phyloP scores from a whole-genome alignment of 1,140 invertebrate species.

The Acyrthosiphon pisum region DNA sequence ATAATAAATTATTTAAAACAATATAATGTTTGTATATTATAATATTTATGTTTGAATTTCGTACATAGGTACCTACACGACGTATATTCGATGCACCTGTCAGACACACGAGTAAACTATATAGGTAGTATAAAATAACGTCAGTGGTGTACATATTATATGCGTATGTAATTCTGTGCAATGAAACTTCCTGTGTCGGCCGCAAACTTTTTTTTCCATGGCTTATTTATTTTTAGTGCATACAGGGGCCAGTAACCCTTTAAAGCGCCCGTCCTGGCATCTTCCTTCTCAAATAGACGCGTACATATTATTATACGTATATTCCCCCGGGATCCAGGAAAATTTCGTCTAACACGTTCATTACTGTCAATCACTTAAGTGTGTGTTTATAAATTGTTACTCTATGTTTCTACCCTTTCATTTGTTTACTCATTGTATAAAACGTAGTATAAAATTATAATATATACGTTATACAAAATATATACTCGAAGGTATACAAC shows the following conservation, averaged over 20 bases:
- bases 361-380: slow-evolving; percentile 43
- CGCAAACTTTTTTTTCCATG: slow-evolving; percentile 47
- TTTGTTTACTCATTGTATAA: slow-evolving; percentile 19
- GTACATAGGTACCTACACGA: too few species aligned
- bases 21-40: neutral
- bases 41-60: neutral
- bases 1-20: neutral
- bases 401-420: neutral
- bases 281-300: slow-evolving; percentile 47
- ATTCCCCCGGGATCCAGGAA: slow-evolving; percentile 51
- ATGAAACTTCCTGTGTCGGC: slow-evolving; percentile 43
- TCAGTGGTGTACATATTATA: neutral
- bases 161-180: neutral
- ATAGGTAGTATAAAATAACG: neutral
- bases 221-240: slow-evolving; percentile 55
- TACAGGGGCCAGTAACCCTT: slow-evolving; percentile 55
- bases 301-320: neutral
- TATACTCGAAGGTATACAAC: neutral
- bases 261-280: slow-evolving; percentile 48
- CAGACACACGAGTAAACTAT: neutral
- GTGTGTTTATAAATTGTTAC: neutral
- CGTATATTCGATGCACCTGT: neutral
- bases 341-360: slow-evolving; percentile 49
- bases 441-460: neutral
- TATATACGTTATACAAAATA: neutral